A percentile compares a stretch with the other conserved stretches of the same genome.
Conservation (phyloP, 2,113 vertebrate genomes). For the Epinephelus moara region DNA sequence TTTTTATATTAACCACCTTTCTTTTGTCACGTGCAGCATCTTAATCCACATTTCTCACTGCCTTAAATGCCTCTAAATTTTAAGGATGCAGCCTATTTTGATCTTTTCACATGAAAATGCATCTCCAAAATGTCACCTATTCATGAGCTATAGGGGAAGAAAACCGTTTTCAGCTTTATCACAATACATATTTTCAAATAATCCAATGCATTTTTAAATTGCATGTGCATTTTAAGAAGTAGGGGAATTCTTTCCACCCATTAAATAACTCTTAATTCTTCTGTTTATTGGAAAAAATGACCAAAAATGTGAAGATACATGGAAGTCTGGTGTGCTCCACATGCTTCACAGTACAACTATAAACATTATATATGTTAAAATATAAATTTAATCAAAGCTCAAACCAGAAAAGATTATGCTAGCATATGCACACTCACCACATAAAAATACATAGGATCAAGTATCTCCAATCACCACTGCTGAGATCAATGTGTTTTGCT, state of each 20-base stretch:
- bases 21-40: neutral
- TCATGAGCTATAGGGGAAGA: neutral
- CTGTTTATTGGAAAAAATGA: neutral
- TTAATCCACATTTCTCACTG: neutral
- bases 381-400: neutral
- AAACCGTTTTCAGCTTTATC: neutral
- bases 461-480: conserved; percentile 17
- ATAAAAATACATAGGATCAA: neutral
- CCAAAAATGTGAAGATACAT: neutral
- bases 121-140: neutral
- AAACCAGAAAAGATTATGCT: neutral
- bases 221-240: neutral
- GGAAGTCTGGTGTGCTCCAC: neutral
- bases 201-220: neutral
- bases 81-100: neutral
- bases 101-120: neutral
- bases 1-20: neutral
- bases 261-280: neutral
- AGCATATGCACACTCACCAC: neutral
- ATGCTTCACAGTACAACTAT: neutral
- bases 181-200: neutral
- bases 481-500: conserved; percentile 34
- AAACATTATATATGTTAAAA: conserved; percentile 11
- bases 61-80: neutral
- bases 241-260: neutral